Conservation (phyloP, 2,113 vertebrate species). For the Syngnathus typhle region DNA sequence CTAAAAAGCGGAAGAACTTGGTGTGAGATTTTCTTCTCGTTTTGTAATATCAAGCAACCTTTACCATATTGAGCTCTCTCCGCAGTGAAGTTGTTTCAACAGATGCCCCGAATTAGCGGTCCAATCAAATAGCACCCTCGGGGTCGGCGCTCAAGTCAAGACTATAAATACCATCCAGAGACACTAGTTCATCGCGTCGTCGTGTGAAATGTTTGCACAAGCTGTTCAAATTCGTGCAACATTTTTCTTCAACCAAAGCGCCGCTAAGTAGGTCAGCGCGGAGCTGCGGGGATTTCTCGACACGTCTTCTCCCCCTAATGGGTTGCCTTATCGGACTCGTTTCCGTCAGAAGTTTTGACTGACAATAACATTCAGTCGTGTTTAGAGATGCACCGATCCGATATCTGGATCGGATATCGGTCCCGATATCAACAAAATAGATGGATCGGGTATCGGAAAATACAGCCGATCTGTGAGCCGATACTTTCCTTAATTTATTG, state of each 20-base stretch:
- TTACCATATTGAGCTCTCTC: background rate
- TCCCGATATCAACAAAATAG: too few relatives aligned
- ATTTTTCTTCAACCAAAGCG: slow-evolving; percentile 27
- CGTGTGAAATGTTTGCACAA: slow-evolving; percentile 18
- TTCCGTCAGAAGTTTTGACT: slow-evolving; percentile 25
- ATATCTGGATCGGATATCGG: too few relatives aligned
- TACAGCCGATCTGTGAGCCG: too few relatives aligned
- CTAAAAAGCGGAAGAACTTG: slow-evolving; percentile 27
- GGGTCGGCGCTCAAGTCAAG: background rate
- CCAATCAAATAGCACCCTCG: background rate
- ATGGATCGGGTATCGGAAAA: too few relatives aligned
- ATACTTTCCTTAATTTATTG: too few relatives aligned
- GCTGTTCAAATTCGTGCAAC: slow-evolving; percentile 33
- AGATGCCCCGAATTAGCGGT: background rate
- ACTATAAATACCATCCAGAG: slow-evolving; percentile 3
- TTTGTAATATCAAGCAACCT: background rate
- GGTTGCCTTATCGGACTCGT: slow-evolving; percentile 27
- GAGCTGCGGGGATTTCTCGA: slow-evolving; percentile 21
- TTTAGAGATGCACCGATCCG: too few relatives aligned
- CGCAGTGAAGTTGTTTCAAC: background rate
- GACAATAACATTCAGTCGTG: background rate
- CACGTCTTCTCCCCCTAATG: slow-evolving; percentile 32
- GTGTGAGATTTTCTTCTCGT: slow-evolving; percentile 13
- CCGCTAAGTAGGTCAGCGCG: slow-evolving; percentile 46
- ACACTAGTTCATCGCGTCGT: slow-evolving; percentile 12